A percentile compares a stretch with the other conserved stretches of the same genome.
These are phyloP conservation scores for Tetrao urogallus DNA, from an alignment of 2,113 vertebrate genomes.

Conservation along the genomic window DNA sequence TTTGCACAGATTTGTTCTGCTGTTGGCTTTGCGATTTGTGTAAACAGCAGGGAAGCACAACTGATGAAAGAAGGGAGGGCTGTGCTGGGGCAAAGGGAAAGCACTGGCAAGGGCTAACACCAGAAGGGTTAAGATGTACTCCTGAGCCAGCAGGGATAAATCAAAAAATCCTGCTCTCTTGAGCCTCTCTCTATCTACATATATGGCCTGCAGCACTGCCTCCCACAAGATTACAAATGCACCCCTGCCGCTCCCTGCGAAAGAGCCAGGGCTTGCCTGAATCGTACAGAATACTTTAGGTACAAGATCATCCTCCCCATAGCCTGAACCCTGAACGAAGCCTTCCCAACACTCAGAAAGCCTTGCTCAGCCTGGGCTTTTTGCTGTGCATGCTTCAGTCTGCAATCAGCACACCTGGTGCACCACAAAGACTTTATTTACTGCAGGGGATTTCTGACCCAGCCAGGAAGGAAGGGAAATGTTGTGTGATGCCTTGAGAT, in stretches of 20 bases:
- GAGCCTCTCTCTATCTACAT: conserved; percentile 55
- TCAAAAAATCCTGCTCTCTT: conserved; percentile 27
- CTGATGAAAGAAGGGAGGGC: not conserved
- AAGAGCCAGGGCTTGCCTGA: conserved; percentile 34
- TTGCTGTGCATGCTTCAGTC: not conserved
- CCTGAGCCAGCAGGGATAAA: conserved; percentile 58
- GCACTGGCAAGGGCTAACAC: rapidly evolving
- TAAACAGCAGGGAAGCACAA: not conserved
- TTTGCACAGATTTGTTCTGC: not conserved
- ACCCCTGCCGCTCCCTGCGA: not conserved
- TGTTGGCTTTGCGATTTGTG: not conserved
- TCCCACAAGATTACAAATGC: not conserved
- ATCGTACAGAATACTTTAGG: conserved; percentile 37
- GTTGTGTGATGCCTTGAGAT: not conserved
- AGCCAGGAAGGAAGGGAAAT: conserved; percentile 1
- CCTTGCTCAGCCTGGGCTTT: rapidly evolving
- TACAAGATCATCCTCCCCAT: conserved; percentile 29
- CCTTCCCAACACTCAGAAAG: not conserved
- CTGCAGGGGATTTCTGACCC: not conserved
- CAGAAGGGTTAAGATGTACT: conserved; percentile 34
- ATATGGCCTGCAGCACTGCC: conserved; percentile 60
- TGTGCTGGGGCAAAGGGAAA: not conserved
- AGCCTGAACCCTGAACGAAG: conserved; percentile 24
- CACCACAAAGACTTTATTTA: not conserved
- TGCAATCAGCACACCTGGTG: not conserved